A percentile compares a stretch with the other conserved stretches of the same genome.
Conservation (phyloP, 2,888 invertebrate genomes). For the Ganaspis brasiliensis region DNA sequence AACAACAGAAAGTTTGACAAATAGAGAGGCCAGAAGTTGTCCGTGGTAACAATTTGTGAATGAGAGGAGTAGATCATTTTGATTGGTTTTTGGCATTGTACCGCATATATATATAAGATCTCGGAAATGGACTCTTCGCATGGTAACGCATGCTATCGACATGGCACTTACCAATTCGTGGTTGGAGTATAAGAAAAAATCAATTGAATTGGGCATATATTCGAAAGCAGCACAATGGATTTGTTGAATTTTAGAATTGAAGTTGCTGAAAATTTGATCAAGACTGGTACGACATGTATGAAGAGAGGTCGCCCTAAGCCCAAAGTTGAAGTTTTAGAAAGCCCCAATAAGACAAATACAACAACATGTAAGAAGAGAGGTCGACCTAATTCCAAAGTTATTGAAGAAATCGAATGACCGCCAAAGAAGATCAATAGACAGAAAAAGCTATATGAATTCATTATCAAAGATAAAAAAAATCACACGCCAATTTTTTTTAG, state of each 20-base stretch:
- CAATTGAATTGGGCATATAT: not conserved
- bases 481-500: too few relatives aligned
- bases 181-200: not conserved
- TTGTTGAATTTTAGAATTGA: not conserved
- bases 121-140: not conserved
- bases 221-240: not conserved
- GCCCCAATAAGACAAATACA: too few relatives aligned
- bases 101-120: too few relatives aligned
- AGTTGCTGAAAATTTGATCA: not conserved
- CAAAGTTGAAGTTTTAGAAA: not conserved
- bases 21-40: too few relatives aligned
- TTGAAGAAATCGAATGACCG: not conserved
- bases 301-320: not conserved
- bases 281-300: not conserved
- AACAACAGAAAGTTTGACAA: too few relatives aligned
- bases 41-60: too few relatives aligned
- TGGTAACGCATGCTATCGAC: not conserved
- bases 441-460: not conserved
- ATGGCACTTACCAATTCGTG: conserved; percentile 9
- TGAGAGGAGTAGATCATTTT: too few relatives aligned
- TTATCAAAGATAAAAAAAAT: too few relatives aligned
- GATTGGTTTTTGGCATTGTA: too few relatives aligned
- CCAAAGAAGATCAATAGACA: not conserved
- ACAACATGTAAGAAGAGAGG: too few relatives aligned
- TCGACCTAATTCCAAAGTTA: too few relatives aligned